These are phyloP conservation scores for Vanessa atalanta DNA, from an alignment of 1,140 invertebrate species.

Conservation along the genomic window DNA sequence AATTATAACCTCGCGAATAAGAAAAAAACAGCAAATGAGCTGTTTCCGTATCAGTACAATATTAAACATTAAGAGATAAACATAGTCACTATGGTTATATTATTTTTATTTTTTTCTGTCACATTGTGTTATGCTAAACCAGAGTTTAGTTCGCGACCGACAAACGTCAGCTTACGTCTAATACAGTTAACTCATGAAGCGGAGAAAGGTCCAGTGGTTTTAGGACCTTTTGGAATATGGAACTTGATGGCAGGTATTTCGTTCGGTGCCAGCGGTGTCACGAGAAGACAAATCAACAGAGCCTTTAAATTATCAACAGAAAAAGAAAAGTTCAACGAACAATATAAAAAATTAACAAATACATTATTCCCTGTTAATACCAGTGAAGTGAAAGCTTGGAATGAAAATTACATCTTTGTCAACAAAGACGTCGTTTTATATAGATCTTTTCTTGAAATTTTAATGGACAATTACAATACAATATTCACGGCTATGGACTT, in stretches of 20 bases:
- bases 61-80: too few relatives aligned
- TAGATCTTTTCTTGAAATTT: constrained; percentile 7
- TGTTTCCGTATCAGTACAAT: too few relatives aligned
- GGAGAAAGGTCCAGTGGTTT: constrained; percentile 49
- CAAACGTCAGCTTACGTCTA: constrained; percentile 58
- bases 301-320: constrained; percentile 51
- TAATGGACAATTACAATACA: constrained; percentile 44
- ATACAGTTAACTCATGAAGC: too few relatives aligned
- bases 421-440: constrained; percentile 31
- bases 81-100: constrained; percentile 30
- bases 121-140: constrained; percentile 43
- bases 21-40: too few relatives aligned
- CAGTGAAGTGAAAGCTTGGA: constrained; percentile 46
- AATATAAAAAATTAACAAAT: constrained; percentile 47
- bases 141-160: constrained; percentile 55
- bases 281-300: constrained; percentile 36
- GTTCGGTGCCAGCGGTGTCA: constrained; percentile 43
- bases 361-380: constrained; percentile 40
- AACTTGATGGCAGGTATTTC: constrained; percentile 55
- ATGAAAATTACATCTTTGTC: constrained; percentile 54
- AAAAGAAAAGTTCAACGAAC: constrained; percentile 29
- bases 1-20: too few relatives aligned
- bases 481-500: constrained; percentile 35
- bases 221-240: constrained; percentile 66
- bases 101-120: constrained; percentile 37